phyloP scores from a whole-genome alignment of 2,797 vertebrate species.

The Falco columbarius region DNA sequence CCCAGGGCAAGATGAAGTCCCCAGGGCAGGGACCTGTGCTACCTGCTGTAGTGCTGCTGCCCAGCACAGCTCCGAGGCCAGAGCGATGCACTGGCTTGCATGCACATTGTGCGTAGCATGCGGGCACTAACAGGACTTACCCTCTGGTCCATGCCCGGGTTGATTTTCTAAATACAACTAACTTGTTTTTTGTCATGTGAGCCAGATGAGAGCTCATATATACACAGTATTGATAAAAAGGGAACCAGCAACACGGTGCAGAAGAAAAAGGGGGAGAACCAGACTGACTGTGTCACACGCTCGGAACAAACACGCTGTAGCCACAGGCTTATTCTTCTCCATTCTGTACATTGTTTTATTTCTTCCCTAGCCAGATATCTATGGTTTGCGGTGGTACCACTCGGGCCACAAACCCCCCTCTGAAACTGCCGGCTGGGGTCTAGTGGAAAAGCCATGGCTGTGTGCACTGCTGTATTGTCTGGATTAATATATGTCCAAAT shows the following conservation, averaged over 20 bases:
- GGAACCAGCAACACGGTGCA: not conserved
- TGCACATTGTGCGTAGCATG: fast-evolving
- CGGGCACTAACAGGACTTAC: not conserved
- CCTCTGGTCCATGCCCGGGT: not conserved
- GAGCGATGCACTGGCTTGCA: not conserved
- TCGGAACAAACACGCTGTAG: not conserved
- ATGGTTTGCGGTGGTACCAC: not conserved
- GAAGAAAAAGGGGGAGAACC: not conserved
- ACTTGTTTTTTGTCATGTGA: not conserved
- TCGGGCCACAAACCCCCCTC: not conserved
- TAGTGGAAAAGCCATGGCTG: not conserved
- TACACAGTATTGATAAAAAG: not conserved
- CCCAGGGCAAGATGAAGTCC: no score
- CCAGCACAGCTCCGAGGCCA: not conserved
- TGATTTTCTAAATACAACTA: not conserved
- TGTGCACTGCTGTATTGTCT: not conserved
- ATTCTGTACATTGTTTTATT: not conserved
- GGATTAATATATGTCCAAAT: constrained; percentile 42
- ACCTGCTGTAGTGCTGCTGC: not conserved
- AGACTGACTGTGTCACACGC: not conserved
- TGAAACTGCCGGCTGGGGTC: not conserved
- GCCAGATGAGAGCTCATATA: not conserved
- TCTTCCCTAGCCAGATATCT: not conserved
- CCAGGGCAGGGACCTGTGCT: not conserved
- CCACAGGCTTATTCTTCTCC: not conserved